A percentile compares a stretch with the other conserved stretches of the same genome.
phyloP scores from a whole-genome alignment of 2,113 vertebrate species.

The Microtus montanus region DNA sequence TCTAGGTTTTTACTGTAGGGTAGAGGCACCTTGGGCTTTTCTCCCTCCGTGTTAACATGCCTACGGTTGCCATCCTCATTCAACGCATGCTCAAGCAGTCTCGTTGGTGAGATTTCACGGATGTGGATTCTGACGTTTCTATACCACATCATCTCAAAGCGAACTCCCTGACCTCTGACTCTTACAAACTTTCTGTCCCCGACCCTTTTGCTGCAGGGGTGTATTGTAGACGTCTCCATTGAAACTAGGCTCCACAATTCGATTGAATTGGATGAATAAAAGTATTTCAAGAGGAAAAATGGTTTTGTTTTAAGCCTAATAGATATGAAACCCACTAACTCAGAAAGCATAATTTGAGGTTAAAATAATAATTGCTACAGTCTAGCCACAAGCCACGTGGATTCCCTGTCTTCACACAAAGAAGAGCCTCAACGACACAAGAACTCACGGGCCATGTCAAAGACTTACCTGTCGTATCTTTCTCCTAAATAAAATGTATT shows the following conservation, averaged over 20 bases:
- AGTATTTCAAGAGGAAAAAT: not conserved
- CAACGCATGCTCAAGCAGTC: not conserved
- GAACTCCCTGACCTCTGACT: not conserved
- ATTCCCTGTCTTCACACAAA: not conserved
- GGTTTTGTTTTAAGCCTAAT: not conserved
- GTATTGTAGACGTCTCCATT: not conserved
- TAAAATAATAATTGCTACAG: not conserved
- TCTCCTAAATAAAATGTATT: not conserved
- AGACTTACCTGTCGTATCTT: not conserved
- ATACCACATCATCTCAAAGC: not conserved
- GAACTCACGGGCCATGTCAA: not conserved
- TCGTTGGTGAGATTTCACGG: not conserved
- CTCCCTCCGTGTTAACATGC: not conserved
- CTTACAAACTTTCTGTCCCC: not conserved
- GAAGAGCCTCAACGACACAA: not conserved
- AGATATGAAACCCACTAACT: not conserved
- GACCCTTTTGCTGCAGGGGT: not conserved
- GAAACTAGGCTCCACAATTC: not conserved
- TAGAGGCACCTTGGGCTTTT: not conserved
- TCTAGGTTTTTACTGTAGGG: not conserved
- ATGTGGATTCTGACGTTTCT: not conserved
- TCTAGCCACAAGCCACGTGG: not conserved
- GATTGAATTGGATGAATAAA: not conserved
- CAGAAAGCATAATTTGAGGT: not conserved
- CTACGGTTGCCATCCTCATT: too few species aligned